Base-by-base conservation (phyloP, 2,888 invertebrate species). In the Rhagophthalmus giganteus region DNA sequence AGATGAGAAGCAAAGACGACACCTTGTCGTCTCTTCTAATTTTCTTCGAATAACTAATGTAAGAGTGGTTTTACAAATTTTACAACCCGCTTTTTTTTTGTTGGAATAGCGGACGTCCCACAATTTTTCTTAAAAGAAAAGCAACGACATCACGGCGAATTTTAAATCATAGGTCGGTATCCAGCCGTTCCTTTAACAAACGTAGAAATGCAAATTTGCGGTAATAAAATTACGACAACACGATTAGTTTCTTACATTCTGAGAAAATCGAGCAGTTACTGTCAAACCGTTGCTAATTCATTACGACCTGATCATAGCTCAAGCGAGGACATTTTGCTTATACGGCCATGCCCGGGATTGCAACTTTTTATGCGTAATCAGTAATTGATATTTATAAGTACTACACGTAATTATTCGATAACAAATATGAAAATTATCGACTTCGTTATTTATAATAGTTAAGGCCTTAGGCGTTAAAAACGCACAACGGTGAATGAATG, bases 281-380 rank as follows among this genome's bases (percentile, higher is more conserved):
- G 69, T 68, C 70, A 67, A 49, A 58, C 59, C 44, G 59, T 64
- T 60, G 61, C 69, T 70, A 69, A 69, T 70, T 69, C 68, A 70
- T 68, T 66, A 65, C 68, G 50, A 58, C 51, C 58, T 56, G 57
- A 53, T 54, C 62, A 62, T 64, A 61, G 58, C 59, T 59, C 62
- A 51, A 62, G 60, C 66, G 67, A 67, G 66, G 67, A 69, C 68
- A 64, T 66, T 58, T 57, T 58, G 59, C 68, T 56, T 68, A 67
- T 68, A 69, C 66, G 69, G 67, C 59, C n/a, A 59, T 62, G 58
- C 59, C 55, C 55, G 56, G 63, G 61, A 64, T 66, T 68, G 64
- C 68, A 52, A 59, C 60, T 67, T 68, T 67, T 69, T 69, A 52
- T 60, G 57, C 57, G 45, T 51, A 55, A 45, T 49, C 49, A 46